Percentiles rank a stretch among this genome's conserved stretches.
phyloP scores from a whole-genome alignment of 2,888 invertebrate species.

The Frankliniella intonsa region DNA sequence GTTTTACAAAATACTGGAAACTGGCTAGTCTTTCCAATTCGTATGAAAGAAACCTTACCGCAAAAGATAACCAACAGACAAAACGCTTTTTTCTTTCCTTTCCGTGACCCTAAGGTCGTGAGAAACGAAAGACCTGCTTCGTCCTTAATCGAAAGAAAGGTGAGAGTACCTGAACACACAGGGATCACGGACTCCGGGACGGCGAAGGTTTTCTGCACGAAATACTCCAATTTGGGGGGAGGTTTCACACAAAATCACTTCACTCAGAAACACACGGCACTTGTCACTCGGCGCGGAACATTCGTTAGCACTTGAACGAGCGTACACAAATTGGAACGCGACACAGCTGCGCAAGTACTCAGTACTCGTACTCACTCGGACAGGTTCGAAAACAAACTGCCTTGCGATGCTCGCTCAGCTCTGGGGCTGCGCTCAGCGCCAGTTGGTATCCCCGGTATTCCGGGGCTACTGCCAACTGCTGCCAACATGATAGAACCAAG shows the following conservation, averaged over 20 bases:
- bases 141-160: constrained; percentile 5
- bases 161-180: constrained; percentile 7
- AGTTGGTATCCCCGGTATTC: neutral
- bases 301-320: neutral
- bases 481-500: neutral
- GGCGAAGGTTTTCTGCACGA: neutral
- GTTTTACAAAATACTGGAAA: neutral
- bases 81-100: no score
- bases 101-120: no score
- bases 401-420: neutral
- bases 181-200: neutral
- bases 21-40: neutral
- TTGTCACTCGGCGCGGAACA: neutral
- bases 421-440: neutral
- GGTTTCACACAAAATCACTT: neutral
- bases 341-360: neutral
- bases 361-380: neutral
- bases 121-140: neutral
- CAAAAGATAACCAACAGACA: no score
- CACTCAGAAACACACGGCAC: neutral
- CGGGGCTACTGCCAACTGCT: neutral
- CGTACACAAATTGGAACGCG: neutral
- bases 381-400: constrained; percentile 26
- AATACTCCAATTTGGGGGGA: neutral
- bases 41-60: neutral